Evolutionary conservation across 2,888 invertebrate genomes (phyloP).

Genomic region (Agrotis puta): DNA sequence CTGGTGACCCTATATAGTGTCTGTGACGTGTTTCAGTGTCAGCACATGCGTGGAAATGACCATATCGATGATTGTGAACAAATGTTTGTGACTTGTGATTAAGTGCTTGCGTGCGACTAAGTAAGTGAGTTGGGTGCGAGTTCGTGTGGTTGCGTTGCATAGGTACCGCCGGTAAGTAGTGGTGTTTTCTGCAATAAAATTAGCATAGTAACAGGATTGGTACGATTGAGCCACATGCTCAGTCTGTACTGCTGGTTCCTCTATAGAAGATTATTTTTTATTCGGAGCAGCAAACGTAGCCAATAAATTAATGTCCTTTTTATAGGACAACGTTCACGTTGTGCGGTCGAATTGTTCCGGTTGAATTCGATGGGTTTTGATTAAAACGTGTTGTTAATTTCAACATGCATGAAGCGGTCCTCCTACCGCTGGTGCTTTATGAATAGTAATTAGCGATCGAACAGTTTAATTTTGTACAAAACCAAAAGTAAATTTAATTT

Average conservation of each 20-base stretch:
- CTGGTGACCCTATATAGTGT: slow-evolving; percentile 80
- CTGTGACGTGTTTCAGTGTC: slow-evolving; percentile 84
- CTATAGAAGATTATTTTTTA: slow-evolving; percentile 49
- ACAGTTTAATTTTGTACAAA: slow-evolving; percentile 22
- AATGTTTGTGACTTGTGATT: slow-evolving; percentile 84
- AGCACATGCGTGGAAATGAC: slow-evolving; percentile 82
- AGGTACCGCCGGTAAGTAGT: slow-evolving; percentile 80
- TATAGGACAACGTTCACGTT: slow-evolving; percentile 17
- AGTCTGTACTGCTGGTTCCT: slow-evolving; percentile 12
- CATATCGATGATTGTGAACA: slow-evolving; percentile 74
- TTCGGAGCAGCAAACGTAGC: slow-evolving; percentile 17
- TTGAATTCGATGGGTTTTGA: slow-evolving; percentile 30
- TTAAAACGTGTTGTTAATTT: slow-evolving; percentile 41
- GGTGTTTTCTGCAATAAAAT: slow-evolving; percentile 77
- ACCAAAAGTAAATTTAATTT: slow-evolving; percentile 24
- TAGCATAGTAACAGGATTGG: slow-evolving; percentile 72
- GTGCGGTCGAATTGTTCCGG: slow-evolving; percentile 15
- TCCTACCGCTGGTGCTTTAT: slow-evolving; percentile 27
- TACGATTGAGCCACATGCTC: slow-evolving; percentile 50
- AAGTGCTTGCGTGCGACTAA: slow-evolving; percentile 71
- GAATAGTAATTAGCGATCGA: slow-evolving; percentile 40
- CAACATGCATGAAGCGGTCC: slow-evolving; percentile 10
- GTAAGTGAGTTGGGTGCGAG: slow-evolving; percentile 78
- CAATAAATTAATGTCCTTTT: slow-evolving; percentile 28
- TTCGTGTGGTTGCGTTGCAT: slow-evolving; percentile 76